These are phyloP conservation scores for Antechinus stuartii DNA, from an alignment of 2,113 vertebrate genomes.

Conservation along the genomic window DNA sequence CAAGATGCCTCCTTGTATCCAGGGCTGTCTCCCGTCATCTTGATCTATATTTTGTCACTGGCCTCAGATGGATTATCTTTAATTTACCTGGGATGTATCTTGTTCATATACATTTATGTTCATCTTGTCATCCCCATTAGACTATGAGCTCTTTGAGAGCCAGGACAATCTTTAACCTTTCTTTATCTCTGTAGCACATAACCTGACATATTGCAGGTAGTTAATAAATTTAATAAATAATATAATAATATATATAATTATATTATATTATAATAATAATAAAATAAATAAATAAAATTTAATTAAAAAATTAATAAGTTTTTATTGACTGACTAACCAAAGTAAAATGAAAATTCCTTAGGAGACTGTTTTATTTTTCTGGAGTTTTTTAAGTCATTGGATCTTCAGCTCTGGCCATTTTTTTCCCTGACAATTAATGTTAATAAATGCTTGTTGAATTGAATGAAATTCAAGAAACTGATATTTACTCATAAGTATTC, in stretches of 20 bases:
- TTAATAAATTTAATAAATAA: too few relatives aligned
- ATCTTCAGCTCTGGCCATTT: background rate
- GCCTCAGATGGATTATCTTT: background rate
- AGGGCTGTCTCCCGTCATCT: too few relatives aligned
- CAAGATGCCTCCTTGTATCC: too few relatives aligned
- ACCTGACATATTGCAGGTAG: background rate
- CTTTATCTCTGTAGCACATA: background rate
- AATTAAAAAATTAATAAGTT: too few relatives aligned
- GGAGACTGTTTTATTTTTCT: too few relatives aligned
- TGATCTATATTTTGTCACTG: too few relatives aligned
- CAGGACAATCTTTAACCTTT: background rate
- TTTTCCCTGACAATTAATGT: background rate
- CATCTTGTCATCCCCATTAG: background rate
- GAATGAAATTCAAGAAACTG: background rate
- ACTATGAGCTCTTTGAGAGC: background rate
- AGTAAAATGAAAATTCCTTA: background rate
- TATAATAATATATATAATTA: too few relatives aligned
- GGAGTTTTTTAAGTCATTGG: background rate
- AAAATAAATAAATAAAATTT: too few relatives aligned
- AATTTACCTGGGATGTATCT: background rate
- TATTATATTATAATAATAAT: too few relatives aligned
- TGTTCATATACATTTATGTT: background rate
- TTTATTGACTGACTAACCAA: background rate
- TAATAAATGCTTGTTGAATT: background rate
- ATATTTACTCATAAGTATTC: background rate